Base-by-base conservation (phyloP, 1,140 invertebrate genomes). In the Saccostrea echinata region DNA sequence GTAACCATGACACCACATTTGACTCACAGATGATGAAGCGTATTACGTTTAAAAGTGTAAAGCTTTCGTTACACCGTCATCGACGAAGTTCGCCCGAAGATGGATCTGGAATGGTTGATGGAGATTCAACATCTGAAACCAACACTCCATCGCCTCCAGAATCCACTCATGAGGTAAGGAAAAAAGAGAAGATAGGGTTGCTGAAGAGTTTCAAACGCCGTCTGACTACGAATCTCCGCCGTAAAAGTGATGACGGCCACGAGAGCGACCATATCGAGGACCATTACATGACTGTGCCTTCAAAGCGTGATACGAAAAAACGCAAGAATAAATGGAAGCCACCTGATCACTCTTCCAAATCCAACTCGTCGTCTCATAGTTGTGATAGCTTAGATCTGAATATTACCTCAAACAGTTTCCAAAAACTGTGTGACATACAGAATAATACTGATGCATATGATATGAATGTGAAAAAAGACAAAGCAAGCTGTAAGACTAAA, bases 141-240 rank as follows among this genome's bases (percentile, higher is more conserved):
- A 51, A 33, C 68, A 87, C 51, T 57, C 85, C 89, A 52, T 8
- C 27, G 35, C 51, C 84, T 51, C 21, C 83, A 76, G 82, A 84
- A 64, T 27, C 68, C 30, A 64, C 51, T 12, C 33, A 35, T 16
- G 82, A 76, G 53, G 64, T n/a, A 21, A 92, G 89, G 84, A 93
- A 92, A 84, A 93, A 92, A 84, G 92, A 93, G 53, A 93, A 92
- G 82, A 91, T 92, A 87, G 92, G 92, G 16, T 68, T 94, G 4
- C 87, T 94, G 18, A 89, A 92, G 76, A 94, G 91, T 84, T 88
- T 94, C 30, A 86, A 91, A 35, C 86, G 92, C 52, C 92, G 91
- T 88, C 89, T 94, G 24, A 91, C 92, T 6, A 90, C 90, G n/a
- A 92, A 92, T 61, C 90, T 92, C 68, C 86, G 91, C 76, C 88